Base-by-base conservation (phyloP, 2,113 vertebrate genomes). In the Daphoenositta chrysoptera region DNA sequence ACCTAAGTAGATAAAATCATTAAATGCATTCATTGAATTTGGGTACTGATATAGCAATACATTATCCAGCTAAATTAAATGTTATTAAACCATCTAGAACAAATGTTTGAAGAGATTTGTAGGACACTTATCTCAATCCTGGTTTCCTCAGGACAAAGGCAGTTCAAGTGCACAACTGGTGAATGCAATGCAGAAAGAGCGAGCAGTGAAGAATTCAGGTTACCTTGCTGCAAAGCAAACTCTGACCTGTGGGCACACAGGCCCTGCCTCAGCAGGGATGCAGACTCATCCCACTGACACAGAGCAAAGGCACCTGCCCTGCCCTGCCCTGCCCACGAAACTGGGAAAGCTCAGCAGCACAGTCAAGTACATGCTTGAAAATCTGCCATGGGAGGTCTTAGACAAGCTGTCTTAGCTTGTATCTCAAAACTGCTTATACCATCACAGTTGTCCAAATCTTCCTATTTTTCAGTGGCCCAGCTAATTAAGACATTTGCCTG, bases 1-100 rank as follows among this genome's bases (percentile, higher is more conserved):
- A 90, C n/a, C 51, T 92, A 86, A 48, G 58, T 75, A 89, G 93
- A 93, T 80, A 87, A 96, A 93, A 82, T 79, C 64, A 58, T 86
- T 90, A 63, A 81, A 93, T 17, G 31, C 76, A 35, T 75, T 90
- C 81, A 95, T 96, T 95, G 63, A 87, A 92, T 83, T 51, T 71
- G 48, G 26, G 33, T 92, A 89, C 73, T 69, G 84, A 80, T 83
- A 83, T 0, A 78, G 87, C 88, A 90, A 83, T 86, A 88, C 18
- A 69, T 60, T 48, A 83, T 44, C 44, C 48, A 68, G 57, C 68
- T 84, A 80, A 81, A 92, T 94, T 63, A 94, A 68, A 68, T 15
- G 14, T 56, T 83, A 88, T 78, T 68, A 92, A 89, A 66, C 27
- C 28, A 75, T 30, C 87, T 54, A 88, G 63, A 83, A 79, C n/a